Conservation (phyloP, 1,140 invertebrate genomes). For the Drosophila biarmipes region DNA sequence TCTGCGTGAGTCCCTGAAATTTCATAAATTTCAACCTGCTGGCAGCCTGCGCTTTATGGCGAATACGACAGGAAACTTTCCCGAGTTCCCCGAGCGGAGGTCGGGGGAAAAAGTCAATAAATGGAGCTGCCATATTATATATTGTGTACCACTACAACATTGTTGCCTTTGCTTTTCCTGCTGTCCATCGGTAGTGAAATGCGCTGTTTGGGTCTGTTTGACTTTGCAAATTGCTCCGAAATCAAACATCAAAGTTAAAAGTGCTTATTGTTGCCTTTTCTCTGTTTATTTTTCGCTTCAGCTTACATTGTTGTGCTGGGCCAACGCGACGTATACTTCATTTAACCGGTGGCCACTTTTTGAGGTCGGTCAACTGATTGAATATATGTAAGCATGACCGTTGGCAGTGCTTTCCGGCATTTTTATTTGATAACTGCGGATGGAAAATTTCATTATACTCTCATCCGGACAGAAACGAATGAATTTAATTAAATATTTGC, state of each 20-base stretch:
- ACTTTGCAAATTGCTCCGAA: conserved; percentile 57
- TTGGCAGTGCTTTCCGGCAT: not conserved
- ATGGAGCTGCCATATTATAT: conserved; percentile 42
- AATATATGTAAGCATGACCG: conserved; percentile 19
- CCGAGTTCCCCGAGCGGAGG: not conserved
- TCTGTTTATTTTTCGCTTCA: conserved; percentile 47
- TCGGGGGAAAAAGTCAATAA: conserved; percentile 48
- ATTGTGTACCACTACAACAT: conserved; percentile 43
- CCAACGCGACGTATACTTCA: conserved; percentile 45
- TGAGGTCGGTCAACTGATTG: conserved; percentile 27
- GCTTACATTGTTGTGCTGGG: conserved; percentile 31
- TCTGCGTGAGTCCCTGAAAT: conserved; percentile 67
- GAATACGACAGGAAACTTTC: conserved; percentile 52
- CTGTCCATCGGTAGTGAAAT: conserved; percentile 26
- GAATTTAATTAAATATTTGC: conserved; percentile 55
- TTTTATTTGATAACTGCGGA: conserved; percentile 7
- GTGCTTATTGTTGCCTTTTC: conserved; percentile 52
- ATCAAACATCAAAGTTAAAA: conserved; percentile 65
- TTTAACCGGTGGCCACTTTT: conserved; percentile 27
- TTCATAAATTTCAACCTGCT: conserved; percentile 66
- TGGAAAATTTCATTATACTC: conserved; percentile 42
- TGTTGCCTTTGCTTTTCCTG: conserved; percentile 28
- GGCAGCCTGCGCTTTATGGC: conserved; percentile 60
- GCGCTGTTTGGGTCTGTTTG: conserved; percentile 32
- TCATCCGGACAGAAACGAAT: conserved; percentile 20